Evolutionary conservation across 2,113 vertebrate species (phyloP), one percentile per base, ranked within the genome.

Genomic region (Mellivora capensis): DNA sequence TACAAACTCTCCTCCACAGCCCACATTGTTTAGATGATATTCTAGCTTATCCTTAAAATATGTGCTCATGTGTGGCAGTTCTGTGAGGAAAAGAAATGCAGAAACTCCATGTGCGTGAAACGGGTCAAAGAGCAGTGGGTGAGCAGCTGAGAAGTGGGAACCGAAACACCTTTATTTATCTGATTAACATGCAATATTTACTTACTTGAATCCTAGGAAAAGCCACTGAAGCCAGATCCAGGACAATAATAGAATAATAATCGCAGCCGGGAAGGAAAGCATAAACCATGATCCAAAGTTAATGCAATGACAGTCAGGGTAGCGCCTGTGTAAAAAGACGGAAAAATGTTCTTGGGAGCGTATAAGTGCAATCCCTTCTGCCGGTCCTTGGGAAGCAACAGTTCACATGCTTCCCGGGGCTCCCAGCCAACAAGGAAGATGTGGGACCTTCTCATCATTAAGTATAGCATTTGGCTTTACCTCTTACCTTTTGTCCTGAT

Each of bases 251-350:
- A 99, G 98, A 98, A 99, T 98, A 87, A 98, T 97, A 34, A 99
- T 21, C 42, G 99, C 98, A 49, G 99, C 98, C 2, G 99, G 99
- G 90, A 99, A 98, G 94, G 99, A 99, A 96, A 99, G 61, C 37
- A 99, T 17, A 94, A 99, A 99, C 99, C 99, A 99, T 49, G 99
- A 99, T 93, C 99, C 99, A 97, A 99, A 99, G 98, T 99, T 99
- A 85, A 99, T 98, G 91, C 98, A 98, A 1, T 96, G 98, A 91
- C 99, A 99, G 1, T n/a, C 14, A 69, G 99, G 99, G 92, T 99
- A 99, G 96, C 98, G 98, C 81, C 99, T 99, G 97, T 18, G 95
- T 52, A 62, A 93, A 98, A 98, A 90, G 6, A 91, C 31, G 52
- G 52, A 89, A 37, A 88, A 21, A 2, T 2, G 20, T 94, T 96